A percentile compares a stretch with the other conserved stretches of the same genome.
Conservation (phyloP, 1,140 invertebrate genomes). For the Apocrypta bakeri region DNA sequence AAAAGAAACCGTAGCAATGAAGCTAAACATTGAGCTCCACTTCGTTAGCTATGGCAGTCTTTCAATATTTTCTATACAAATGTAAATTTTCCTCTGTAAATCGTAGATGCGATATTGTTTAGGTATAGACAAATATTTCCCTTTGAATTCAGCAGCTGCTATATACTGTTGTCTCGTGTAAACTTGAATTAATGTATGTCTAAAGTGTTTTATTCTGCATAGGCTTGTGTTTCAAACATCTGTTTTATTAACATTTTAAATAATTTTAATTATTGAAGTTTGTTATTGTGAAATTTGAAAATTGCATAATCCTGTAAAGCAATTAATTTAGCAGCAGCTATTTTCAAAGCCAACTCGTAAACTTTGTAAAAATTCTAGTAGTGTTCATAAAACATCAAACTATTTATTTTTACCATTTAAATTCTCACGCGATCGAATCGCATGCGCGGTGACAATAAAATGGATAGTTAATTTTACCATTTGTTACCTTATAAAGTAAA, state of each 20-base stretch:
- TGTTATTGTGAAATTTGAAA: background rate
- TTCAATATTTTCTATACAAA: constrained; percentile 48
- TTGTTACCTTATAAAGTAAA: constrained; percentile 48
- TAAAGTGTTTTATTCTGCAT: too few relatives aligned
- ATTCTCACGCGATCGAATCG: constrained; percentile 32
- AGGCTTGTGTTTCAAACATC: too few relatives aligned
- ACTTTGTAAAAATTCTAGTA: constrained; percentile 37
- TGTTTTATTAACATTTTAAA: background rate
- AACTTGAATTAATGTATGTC: background rate
- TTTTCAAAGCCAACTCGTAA: constrained; percentile 31
- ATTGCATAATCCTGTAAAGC: background rate
- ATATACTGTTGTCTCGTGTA: background rate
- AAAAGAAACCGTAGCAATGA: constrained; percentile 32
- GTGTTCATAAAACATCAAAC: constrained; percentile 36
- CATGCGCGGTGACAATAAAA: constrained; percentile 48
- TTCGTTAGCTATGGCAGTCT: constrained; percentile 31
- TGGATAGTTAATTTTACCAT: constrained; percentile 51
- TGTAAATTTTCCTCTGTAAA: constrained; percentile 43
- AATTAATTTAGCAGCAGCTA: constrained; percentile 31
- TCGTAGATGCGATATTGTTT: constrained; percentile 40
- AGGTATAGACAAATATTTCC: constrained; percentile 27
- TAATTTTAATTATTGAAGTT: background rate
- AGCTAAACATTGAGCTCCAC: background rate
- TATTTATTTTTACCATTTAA: constrained; percentile 49
- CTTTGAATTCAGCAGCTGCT: constrained; percentile 25